A percentile compares a stretch with the other conserved stretches of the same genome.
Conservation (phyloP, 2,888 invertebrate genomes). For the Mesorhabditis sp. region DNA sequence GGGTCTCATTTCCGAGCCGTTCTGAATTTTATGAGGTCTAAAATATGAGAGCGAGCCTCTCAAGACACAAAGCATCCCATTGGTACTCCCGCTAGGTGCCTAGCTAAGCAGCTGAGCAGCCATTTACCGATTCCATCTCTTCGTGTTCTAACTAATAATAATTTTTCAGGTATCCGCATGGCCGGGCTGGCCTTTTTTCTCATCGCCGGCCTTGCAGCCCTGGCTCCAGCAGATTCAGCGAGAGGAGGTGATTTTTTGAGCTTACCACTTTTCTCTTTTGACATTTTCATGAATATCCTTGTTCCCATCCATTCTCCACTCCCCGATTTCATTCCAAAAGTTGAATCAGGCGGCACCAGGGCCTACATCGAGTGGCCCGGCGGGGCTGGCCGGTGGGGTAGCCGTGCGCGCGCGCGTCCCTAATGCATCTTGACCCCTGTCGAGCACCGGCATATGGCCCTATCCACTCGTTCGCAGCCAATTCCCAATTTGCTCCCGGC, state of each 20-base stretch:
- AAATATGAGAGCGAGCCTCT: no score
- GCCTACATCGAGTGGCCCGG: no score
- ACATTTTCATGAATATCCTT: neutral
- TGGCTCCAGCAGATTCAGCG: neutral
- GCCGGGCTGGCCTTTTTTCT: neutral
- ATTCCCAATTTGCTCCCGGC: conserved; percentile 4
- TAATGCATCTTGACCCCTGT: neutral
- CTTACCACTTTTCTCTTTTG: neutral
- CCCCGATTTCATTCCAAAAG: no score
- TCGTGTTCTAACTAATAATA: neutral
- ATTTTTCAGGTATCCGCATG: neutral
- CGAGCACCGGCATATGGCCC: conserved; percentile 5
- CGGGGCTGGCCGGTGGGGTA: neutral
- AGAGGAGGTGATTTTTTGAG: neutral
- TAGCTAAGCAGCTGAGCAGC: no score
- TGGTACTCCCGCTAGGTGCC: no score
- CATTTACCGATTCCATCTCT: neutral
- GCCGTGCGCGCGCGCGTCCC: neutral
- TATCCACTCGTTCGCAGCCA: neutral
- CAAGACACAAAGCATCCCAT: no score
- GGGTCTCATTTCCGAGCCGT: no score
- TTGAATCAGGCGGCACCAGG: no score
- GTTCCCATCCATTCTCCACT: neutral
- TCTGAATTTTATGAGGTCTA: no score
- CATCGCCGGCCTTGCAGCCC: conserved; percentile 1